Base-by-base conservation (phyloP, 1,140 invertebrate genomes). In the Hycleus phaleratus region DNA sequence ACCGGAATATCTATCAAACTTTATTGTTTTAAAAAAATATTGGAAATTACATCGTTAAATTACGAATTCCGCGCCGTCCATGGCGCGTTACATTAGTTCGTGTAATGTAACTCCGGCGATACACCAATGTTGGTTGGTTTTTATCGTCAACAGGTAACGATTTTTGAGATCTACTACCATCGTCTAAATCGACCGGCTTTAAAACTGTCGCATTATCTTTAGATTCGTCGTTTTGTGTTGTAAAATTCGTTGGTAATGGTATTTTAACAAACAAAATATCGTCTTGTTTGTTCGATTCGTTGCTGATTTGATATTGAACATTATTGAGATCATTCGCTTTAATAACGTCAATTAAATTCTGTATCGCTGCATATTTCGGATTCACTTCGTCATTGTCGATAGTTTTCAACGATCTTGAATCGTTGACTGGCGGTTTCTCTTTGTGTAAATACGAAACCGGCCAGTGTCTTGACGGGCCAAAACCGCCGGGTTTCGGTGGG, bases 381-480 rank as follows among this genome's bases (percentile, higher is more conserved):
- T 65, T 61, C 3, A 43, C 26, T 44, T 60, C 54, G 26, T 48
- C 38, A 52, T 24, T 46, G 53, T 39, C 40, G 26, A 11, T 45
- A 32, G 49, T 48, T 26, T 65, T 49, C 48, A 56, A 64, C 47
- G 53, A 45, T 57, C 49, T 63, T 53, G 43, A 47, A 42, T 58
- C 49, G 9, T 10, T 9, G 3, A 1, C 9, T 1, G 82, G 83
- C 10, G 85, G 84, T 11, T 78, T 77, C 63, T 81, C 77, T 60
- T 78, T 76, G 59, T 86, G 84, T 3, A 86, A 70, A 69, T 85
- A 86, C 3, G 79, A 81, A 9, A 86, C 77, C 0, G 85, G 85
- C 83, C 84, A 85, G 56, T 83, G 78, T 44, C 81, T 71, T 3
- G 79, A 74, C 54, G 65, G 64, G 56, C 76, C 76, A 39, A 79